A percentile compares a stretch with the other conserved stretches of the same genome.
Evolutionary conservation across 1,140 invertebrate species (phyloP).

Genomic region (Nebria ingens): DNA sequence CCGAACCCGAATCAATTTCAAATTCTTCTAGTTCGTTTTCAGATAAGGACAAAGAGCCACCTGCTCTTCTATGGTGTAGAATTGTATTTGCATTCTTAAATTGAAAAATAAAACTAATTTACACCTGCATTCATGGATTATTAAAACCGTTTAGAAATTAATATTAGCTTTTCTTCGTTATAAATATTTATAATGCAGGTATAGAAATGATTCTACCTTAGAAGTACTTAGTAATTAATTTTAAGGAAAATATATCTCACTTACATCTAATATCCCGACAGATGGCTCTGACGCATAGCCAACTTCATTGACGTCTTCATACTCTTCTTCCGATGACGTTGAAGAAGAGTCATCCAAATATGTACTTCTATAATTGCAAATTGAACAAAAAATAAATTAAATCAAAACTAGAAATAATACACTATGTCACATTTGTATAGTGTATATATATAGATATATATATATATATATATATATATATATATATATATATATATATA

Average conservation of each 20-base stretch:
- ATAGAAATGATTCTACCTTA: no score
- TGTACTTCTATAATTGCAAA: conserved; percentile 8
- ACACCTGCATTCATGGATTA: not conserved
- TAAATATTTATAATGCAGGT: no score
- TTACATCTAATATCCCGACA: conserved; percentile 42
- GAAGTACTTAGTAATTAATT: no score
- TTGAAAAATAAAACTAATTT: conserved; percentile 7
- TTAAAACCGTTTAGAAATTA: not conserved
- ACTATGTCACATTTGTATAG: not conserved
- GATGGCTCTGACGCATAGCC: conserved; percentile 80
- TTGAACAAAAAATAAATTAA: not conserved
- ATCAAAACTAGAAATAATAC: not conserved
- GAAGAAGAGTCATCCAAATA: conserved; percentile 29
- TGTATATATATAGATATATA: not conserved
- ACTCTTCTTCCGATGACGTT: conserved; percentile 42
- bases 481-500: no score
- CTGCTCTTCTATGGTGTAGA: conserved; percentile 48
- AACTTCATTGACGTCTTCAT: conserved; percentile 62
- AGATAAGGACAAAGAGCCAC: conserved; percentile 63
- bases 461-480: no score
- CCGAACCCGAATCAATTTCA: not conserved
- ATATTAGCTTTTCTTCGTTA: no score
- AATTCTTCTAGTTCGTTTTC: conserved; percentile 60
- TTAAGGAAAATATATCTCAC: conserved; percentile 10
- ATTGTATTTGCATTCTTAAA: conserved; percentile 39